Base-by-base conservation (phyloP, 2,888 invertebrate species). In the Branchellion lobata region DNA sequence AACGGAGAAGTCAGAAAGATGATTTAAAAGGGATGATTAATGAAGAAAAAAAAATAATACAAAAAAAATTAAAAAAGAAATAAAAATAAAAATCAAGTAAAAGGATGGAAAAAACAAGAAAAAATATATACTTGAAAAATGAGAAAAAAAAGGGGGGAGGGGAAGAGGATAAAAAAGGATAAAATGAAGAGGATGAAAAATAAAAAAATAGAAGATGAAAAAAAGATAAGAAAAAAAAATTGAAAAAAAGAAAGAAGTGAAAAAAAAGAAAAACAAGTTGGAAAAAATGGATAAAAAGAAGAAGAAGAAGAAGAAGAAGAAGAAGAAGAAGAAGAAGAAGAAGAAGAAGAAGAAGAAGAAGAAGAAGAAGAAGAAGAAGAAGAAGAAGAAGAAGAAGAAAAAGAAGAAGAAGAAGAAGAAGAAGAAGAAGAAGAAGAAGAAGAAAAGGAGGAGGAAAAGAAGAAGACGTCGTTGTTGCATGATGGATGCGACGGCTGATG, bases 391-490 rank as follows among this genome's bases (percentile, higher is more conserved):
- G 27, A 72, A 34, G 27, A 72, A 34, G 27, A 18, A 24, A 27
- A 73, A 18, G 74, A 27, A 57, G 18, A 73, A 18, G 74, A 73
- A 57, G 74, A 73, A 73, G 74, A 57, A 73, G 51, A 57, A 73
- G 74, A 57, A 73, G 74, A 57, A 73, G 74, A 57, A 73, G 74
- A 73, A 73, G 74, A 57, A 57, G 74, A 73, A 73, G 74, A 73
- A 73, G 74, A 73, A 73, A 40, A 73, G 74, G 53, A 73, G 53
- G 74, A 73, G 33, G 74, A 73, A 40, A 40, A 73, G 74, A 40
- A 73, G 33, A 40, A 73, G 74, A 40, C 14, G 24, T 21, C 14
- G 18, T 18, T 14, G 53, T 21, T 14, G 27, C 14, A 73, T n/a
- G n/a, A n/a, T n/a, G n/a, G n/a, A n/a, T n/a, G n/a, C n/a, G n/a